Base-by-base conservation (phyloP, 2,888 invertebrate species). In the Escarpia spicata region DNA sequence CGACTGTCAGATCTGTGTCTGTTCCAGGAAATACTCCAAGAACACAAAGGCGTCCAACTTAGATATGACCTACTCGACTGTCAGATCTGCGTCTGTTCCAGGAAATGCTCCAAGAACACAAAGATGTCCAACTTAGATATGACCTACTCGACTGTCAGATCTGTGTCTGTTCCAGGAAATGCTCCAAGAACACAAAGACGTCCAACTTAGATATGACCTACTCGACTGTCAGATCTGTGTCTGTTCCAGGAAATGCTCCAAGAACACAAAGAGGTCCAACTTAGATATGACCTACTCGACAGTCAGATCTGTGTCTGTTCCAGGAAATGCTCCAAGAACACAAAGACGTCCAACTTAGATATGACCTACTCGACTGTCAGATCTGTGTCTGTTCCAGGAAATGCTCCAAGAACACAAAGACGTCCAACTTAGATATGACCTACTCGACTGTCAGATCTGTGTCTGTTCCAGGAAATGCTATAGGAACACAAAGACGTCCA, bases 221-320 rank as follows among this genome's bases (percentile, higher is more conserved):
- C 45, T 45, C 8, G 52, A 52, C 52, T 52, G 52, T 9, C 2
- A 52, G 12, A 52, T 52, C 0, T 75, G 75, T 75, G 19, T 43
- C 0, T 44, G 19, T 93, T 92, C 12, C 93, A 96, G 96, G 96
- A 95, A 93, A 94, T 98, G 95, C 97, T 98, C 92, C 95, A 96
- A 93, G 97, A 97, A 93, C 97, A 98, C 96, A 97, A 94, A 4
- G 97, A 98, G 95, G 97, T 98, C 10, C 97, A 98, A 92, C 96
- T 99, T 93, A 97, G 98, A 94, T 98, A 98, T 95, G 98, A 98
- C 96, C 97, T 98, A 90, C 97, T 98, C 93, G 99, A 99, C 97
- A 98, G 98, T 4, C 98, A 98, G 95, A 98, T 99, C 93, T 98
- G 98, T 52, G 97, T 99, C 92, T 99, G 99, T 96, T 98, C 99